These are phyloP conservation scores for Polydrusus pterygomalis DNA, from an alignment of 2,888 invertebrate species.

Conservation along the genomic window DNA sequence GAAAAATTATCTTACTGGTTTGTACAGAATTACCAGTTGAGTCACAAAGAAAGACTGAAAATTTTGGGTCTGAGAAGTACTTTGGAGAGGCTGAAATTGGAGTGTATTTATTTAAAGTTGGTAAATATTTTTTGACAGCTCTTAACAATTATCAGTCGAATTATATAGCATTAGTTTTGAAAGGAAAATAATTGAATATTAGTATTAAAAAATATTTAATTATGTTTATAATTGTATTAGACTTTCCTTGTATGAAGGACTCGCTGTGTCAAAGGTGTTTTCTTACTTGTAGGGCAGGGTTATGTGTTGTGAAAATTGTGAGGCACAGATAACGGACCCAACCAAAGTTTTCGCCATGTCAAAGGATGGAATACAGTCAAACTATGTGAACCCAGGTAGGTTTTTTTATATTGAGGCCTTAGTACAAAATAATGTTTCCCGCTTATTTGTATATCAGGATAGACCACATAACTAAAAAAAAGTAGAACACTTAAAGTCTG, in stretches of 20 bases:
- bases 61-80: slow-evolving; percentile 81
- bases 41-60: slow-evolving; percentile 77
- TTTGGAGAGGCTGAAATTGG: slow-evolving; percentile 79
- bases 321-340: slow-evolving; percentile 78
- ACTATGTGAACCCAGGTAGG: slow-evolving; percentile 85
- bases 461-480: no score
- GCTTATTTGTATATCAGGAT: no score
- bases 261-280: not conserved
- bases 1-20: slow-evolving; percentile 87
- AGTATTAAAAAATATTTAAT: no score
- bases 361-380: slow-evolving; percentile 84
- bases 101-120: slow-evolving; percentile 73
- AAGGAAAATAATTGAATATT: no score
- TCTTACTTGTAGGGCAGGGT: slow-evolving; percentile 70
- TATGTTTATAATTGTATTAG: no score
- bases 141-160: no score
- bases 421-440: no score
- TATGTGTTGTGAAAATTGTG: slow-evolving; percentile 76
- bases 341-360: slow-evolving; percentile 87
- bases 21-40: slow-evolving; percentile 83
- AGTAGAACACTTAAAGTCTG: no score
- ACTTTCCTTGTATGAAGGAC: no score
- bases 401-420: not conserved
- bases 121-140: slow-evolving; percentile 63
- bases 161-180: no score